Percentiles rank a stretch among this genome's conserved stretches.
These are phyloP conservation scores for Cantharis flavilabris DNA, from an alignment of 2,888 invertebrate genomes.

Conservation along the genomic window DNA sequence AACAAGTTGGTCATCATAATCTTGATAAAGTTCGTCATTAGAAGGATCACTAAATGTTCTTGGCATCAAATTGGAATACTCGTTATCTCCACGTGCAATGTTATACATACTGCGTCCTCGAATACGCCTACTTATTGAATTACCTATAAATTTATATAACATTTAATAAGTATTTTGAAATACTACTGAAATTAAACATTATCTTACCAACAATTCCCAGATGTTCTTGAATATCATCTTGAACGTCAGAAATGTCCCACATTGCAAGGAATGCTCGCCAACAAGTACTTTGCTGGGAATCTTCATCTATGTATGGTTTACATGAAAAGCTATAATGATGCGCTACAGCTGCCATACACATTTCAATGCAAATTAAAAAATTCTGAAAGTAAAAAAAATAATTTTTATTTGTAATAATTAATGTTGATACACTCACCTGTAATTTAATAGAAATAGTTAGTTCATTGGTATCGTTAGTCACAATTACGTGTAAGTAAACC, in stretches of 20 bases:
- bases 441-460: slow-evolving; percentile 80
- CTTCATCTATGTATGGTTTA: slow-evolving; percentile 72
- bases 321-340: slow-evolving; percentile 97
- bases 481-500: slow-evolving; percentile 82
- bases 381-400: slow-evolving; percentile 65
- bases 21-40: slow-evolving; percentile 46
- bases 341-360: slow-evolving; percentile 94
- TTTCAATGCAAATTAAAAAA: slow-evolving; percentile 95
- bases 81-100: slow-evolving; percentile 71
- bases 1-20: slow-evolving; percentile 46
- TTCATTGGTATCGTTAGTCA: slow-evolving; percentile 68
- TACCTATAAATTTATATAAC: slow-evolving; percentile 56
- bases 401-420: background rate
- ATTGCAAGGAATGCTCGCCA: slow-evolving; percentile 86
- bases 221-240: slow-evolving; percentile 90
- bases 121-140: slow-evolving; percentile 76
- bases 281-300: slow-evolving; percentile 56
- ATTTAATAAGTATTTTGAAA: background rate
- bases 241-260: slow-evolving; percentile 97
- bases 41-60: slow-evolving; percentile 47
- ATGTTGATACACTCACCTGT: slow-evolving; percentile 63
- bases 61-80: slow-evolving; percentile 51
- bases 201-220: slow-evolving; percentile 81
- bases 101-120: slow-evolving; percentile 79
- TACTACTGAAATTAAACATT: background rate